Conservation (phyloP, 2,888 invertebrate species). For the Pediacus dermestoides region DNA sequence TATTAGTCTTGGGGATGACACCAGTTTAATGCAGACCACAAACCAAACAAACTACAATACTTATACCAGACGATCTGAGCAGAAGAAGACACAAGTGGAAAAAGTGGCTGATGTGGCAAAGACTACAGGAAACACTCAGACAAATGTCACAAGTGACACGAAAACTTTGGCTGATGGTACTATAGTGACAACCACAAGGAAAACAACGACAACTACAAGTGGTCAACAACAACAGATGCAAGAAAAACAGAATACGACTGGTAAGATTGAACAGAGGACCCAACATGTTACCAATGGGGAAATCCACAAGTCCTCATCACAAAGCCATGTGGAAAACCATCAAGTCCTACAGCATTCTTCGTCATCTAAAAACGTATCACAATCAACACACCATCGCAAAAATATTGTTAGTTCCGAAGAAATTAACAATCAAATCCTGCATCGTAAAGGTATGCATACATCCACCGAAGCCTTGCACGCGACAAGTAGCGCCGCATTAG, state of each 20-base stretch:
- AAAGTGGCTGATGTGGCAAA: slow-evolving; percentile 18
- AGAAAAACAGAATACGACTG: slow-evolving; percentile 16
- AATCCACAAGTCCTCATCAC: slow-evolving; percentile 44
- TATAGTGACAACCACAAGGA: slow-evolving; percentile 53
- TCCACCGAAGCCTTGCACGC: slow-evolving; percentile 71
- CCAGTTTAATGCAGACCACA: slow-evolving; percentile 54
- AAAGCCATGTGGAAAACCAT: slow-evolving; percentile 36
- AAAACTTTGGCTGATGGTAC: slow-evolving; percentile 54
- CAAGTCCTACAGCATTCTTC: slow-evolving; percentile 23
- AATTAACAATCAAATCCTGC: slow-evolving; percentile 71
- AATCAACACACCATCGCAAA: slow-evolving; percentile 60
- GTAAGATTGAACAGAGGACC: slow-evolving; percentile 17
- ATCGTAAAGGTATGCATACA: slow-evolving; percentile 67
- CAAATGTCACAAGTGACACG: slow-evolving; percentile 42
- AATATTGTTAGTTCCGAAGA: slow-evolving; percentile 73
- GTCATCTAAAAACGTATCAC: slow-evolving; percentile 17
- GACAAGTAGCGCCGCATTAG: slow-evolving; percentile 70
- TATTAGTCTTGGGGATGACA: slow-evolving; percentile 60
- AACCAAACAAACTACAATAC: slow-evolving; percentile 57
- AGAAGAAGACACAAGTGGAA: slow-evolving; percentile 17
- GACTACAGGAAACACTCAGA: slow-evolving; percentile 24
- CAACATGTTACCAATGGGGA: slow-evolving; percentile 27
- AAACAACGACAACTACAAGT: slow-evolving; percentile 46
- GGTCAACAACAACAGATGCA: slow-evolving; percentile 25
- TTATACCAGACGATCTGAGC: slow-evolving; percentile 37